These are phyloP conservation scores for Anhinga rufa DNA, from an alignment of 2,113 vertebrate species.

Conservation along the genomic window DNA sequence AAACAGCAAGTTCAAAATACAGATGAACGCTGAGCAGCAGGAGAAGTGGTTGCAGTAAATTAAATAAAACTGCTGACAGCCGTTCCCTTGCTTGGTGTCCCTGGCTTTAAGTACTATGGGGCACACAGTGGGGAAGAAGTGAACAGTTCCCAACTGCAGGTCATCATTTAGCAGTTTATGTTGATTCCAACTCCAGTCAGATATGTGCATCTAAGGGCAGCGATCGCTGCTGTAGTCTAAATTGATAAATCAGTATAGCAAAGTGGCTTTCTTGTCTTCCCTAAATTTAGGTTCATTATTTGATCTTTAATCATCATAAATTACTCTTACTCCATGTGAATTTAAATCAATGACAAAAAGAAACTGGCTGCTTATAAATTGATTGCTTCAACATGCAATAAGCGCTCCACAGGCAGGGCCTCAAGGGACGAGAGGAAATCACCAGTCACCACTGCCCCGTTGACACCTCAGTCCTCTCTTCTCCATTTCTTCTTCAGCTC, in stretches of 20 bases:
- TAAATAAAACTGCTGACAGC: neutral
- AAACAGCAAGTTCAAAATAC: neutral
- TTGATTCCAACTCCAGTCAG: neutral
- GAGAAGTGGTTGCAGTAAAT: neutral
- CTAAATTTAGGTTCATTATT: neutral
- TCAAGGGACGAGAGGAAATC: neutral
- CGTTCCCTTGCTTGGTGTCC: neutral
- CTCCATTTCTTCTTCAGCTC: neutral
- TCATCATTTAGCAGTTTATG: neutral
- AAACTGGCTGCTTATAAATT: neutral
- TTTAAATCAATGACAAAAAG: neutral
- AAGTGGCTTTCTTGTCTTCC: neutral
- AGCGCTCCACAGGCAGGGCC: neutral
- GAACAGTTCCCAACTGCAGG: neutral
- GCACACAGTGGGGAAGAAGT: neutral
- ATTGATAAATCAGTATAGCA: neutral
- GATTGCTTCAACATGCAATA: neutral
- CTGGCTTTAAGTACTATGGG: neutral
- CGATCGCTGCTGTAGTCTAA: neutral
- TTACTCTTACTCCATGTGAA: neutral
- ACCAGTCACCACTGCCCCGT: fast-evolving
- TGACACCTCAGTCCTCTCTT: neutral
- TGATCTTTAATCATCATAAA: neutral
- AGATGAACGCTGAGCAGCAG: neutral
- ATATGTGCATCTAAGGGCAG: neutral